Conservation (phyloP, 2,797 vertebrate genomes). For the Scarus forsteni region DNA sequence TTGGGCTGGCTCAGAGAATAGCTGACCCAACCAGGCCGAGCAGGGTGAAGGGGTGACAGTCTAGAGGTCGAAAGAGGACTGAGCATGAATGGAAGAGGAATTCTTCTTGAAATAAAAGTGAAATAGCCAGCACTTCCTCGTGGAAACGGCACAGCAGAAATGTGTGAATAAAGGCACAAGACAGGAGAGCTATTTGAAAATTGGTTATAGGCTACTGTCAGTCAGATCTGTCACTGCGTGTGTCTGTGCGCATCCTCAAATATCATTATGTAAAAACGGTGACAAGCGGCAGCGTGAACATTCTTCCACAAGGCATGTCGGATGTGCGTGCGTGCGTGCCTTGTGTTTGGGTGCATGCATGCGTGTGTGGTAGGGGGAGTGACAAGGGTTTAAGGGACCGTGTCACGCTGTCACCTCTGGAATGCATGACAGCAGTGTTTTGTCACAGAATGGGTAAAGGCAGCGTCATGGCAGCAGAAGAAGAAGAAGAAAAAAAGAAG, state of each 20-base stretch:
- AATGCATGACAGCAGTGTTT: constrained; percentile 78
- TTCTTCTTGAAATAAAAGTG: constrained; percentile 23
- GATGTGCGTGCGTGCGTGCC: constrained; percentile 12
- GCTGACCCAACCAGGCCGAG: constrained; percentile 53
- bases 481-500: constrained; percentile 32
- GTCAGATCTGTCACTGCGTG: constrained; percentile 37
- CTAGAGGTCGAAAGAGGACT: constrained; percentile 49
- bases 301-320: constrained; percentile 41
- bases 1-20: constrained; percentile 13
- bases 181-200: constrained; percentile 24
- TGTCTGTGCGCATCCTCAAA: constrained; percentile 36
- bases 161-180: constrained; percentile 6
- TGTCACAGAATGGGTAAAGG: constrained; percentile 72
- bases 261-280: constrained; percentile 47
- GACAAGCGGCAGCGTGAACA: constrained; percentile 30
- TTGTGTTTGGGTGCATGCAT: constrained; percentile 26
- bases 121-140: constrained; percentile 27
- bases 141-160: constrained; percentile 21
- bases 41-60: constrained; percentile 63
- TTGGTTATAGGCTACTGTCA: constrained; percentile 35
- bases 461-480: constrained; percentile 68
- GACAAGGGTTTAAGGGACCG: constrained; percentile 67
- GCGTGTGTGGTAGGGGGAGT: constrained; percentile 47
- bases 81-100: constrained; percentile 28
- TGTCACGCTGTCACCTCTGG: constrained; percentile 73